Evolutionary conservation across 2,113 vertebrate genomes (phyloP).

Genomic region (Nematolebias whitei): DNA sequence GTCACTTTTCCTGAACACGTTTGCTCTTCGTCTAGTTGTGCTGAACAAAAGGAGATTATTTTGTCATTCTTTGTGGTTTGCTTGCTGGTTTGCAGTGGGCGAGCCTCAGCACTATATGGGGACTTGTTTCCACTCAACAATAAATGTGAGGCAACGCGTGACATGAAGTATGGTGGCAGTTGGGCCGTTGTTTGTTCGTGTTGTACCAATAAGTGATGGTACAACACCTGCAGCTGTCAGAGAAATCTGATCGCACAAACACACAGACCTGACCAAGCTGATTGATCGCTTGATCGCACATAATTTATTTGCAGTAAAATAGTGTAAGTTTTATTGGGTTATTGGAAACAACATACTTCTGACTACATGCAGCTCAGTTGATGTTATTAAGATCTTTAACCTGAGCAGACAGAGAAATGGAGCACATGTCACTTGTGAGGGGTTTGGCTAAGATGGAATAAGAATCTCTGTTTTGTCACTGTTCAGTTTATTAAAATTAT

Average conservation of each 20-base stretch:
- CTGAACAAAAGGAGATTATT: too few species aligned
- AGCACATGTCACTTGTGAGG: too few species aligned
- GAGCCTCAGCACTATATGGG: not conserved
- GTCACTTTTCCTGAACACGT: too few species aligned
- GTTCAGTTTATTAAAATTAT: too few species aligned
- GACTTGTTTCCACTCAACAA: not conserved
- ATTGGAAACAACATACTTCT: too few species aligned
- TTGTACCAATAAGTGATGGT: not conserved
- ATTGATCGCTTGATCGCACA: not conserved
- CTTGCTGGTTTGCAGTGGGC: not conserved
- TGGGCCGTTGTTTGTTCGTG: conserved; percentile 13
- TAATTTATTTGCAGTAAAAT: not conserved
- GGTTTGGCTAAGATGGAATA: too few species aligned
- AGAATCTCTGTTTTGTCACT: too few species aligned
- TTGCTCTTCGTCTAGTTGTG: too few species aligned
- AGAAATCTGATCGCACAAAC: conserved; percentile 39
- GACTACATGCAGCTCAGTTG: too few species aligned
- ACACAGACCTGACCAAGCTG: not conserved
- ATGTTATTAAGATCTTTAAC: too few species aligned
- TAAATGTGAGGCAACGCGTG: not conserved
- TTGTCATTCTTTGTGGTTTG: not conserved
- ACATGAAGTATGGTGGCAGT: conserved; percentile 10
- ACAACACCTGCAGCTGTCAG: not conserved
- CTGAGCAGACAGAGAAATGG: too few species aligned
- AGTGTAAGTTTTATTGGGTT: too few species aligned